Evolutionary conservation across 1,140 invertebrate species (phyloP).

Genomic region (Parasteatoda tepidariorum): DNA sequence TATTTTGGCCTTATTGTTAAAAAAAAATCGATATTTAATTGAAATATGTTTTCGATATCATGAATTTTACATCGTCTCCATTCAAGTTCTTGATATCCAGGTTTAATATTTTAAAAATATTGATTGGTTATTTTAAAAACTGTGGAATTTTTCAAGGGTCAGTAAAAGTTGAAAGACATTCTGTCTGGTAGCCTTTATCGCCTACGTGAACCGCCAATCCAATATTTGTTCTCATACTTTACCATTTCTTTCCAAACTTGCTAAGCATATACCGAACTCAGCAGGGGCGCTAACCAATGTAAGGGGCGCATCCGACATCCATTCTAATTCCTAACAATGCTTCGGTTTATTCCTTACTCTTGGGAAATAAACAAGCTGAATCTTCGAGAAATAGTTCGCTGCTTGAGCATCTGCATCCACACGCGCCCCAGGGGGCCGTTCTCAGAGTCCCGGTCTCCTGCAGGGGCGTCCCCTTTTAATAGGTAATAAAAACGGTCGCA

Average conservation of each 20-base stretch:
- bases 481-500: constrained; percentile 44
- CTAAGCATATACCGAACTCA: constrained; percentile 3
- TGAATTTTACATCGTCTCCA: too few relatives aligned
- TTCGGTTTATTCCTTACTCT: not conserved
- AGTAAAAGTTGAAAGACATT: not conserved
- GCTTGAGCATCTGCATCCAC: constrained; percentile 10
- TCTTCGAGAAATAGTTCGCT: constrained; percentile 1
- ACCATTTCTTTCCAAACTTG: not conserved
- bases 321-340: constrained; percentile 15
- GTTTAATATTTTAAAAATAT: too few relatives aligned
- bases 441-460: constrained; percentile 13
- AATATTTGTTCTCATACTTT: too few relatives aligned
- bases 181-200: not conserved
- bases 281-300: constrained; percentile 6
- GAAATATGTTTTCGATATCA: too few relatives aligned
- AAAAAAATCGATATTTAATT: too few relatives aligned
- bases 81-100: too few relatives aligned
- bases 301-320: not conserved
- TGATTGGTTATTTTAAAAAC: too few relatives aligned
- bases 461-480: constrained; percentile 36
- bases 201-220: too few relatives aligned
- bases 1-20: too few relatives aligned
- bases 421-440: not conserved
- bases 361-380: constrained; percentile 21
- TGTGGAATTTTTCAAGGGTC: not conserved